A percentile compares a stretch with the other conserved stretches of the same genome.
Conservation (phyloP, 2,113 vertebrate species). For the Grantiella picta region DNA sequence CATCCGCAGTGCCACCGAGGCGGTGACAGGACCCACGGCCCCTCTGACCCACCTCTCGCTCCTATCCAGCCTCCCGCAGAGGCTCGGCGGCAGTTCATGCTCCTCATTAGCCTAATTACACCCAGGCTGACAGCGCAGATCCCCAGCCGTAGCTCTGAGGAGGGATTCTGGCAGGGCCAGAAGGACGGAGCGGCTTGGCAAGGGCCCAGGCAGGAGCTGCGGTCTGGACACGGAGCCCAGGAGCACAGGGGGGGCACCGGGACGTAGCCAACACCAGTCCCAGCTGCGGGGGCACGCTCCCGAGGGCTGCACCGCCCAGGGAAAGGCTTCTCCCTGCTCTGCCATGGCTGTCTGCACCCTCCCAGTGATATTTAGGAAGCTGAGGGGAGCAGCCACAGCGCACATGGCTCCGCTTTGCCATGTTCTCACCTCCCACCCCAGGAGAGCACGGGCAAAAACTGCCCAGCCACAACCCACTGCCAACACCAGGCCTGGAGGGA, state of each 20-base stretch:
- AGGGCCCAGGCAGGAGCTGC: constrained; percentile 63
- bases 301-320: fast-evolving
- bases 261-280: background rate
- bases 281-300: fast-evolving
- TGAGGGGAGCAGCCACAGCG: background rate
- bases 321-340: background rate
- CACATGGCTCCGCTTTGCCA: fast-evolving
- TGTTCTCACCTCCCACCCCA: background rate
- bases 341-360: background rate
- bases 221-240: constrained; percentile 2
- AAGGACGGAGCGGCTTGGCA: constrained; percentile 68
- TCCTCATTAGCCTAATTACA: constrained; percentile 42
- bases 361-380: background rate
- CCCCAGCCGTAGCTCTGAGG: constrained; percentile 69
- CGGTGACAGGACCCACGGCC: background rate
- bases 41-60: background rate
- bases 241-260: background rate
- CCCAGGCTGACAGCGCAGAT: background rate
- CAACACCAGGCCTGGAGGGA: background rate
- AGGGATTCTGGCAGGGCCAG: constrained; percentile 78
- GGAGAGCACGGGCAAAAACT: background rate
- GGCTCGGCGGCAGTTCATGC: background rate
- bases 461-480: background rate
- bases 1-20: fast-evolving
- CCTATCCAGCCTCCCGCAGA: background rate